A percentile compares a stretch with the other conserved stretches of the same genome.
phyloP scores from a whole-genome alignment of 2,888 invertebrate genomes.

The Tillus elongatus region DNA sequence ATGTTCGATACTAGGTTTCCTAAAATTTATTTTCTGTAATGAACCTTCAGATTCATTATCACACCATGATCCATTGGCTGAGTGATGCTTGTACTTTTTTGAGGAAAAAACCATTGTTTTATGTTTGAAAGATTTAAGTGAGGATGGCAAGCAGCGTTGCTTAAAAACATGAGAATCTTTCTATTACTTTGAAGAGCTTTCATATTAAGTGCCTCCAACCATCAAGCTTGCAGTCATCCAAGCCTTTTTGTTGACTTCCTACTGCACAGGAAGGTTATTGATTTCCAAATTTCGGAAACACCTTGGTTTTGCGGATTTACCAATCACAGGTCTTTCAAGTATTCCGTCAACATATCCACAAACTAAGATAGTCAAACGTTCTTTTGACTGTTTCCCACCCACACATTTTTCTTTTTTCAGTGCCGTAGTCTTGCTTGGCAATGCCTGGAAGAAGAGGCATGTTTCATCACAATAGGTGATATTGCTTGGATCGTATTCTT shows the following conservation, averaged over 20 bases:
- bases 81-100: not conserved
- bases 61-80: conserved; percentile 1
- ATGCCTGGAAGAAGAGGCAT: not conserved
- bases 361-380: not conserved
- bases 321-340: conserved; percentile 1
- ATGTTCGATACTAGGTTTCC: not conserved
- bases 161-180: not conserved
- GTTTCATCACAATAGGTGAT: not conserved
- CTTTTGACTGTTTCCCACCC: conserved; percentile 1
- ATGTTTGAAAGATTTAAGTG: not conserved
- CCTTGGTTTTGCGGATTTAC: not conserved
- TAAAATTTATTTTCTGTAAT: not conserved
- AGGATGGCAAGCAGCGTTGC: conserved; percentile 3
- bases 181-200: not conserved
- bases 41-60: not conserved
- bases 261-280: not conserved
- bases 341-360: conserved; percentile 1
- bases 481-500: not conserved
- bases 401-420: conserved; percentile 2
- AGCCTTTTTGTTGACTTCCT: not conserved
- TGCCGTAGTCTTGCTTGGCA: not conserved
- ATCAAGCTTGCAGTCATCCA: not conserved
- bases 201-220: not conserved
- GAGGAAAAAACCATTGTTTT: not conserved
- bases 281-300: not conserved